Base-by-base conservation (phyloP, 2,888 invertebrate genomes). In the Fissipunctia ypsillon region DNA sequence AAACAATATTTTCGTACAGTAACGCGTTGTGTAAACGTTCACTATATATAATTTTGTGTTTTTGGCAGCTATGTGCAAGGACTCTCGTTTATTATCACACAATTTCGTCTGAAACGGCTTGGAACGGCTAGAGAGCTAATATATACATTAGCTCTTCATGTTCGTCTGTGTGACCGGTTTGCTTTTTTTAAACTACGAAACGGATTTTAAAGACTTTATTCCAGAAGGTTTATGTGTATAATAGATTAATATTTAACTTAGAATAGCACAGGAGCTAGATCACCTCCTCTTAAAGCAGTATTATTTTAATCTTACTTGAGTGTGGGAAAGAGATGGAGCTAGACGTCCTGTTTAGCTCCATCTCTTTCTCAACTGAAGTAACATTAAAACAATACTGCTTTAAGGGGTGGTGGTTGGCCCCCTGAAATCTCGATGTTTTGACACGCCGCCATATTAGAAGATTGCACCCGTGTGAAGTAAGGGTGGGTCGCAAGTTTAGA, bases 41-140 rank as follows among this genome's bases (percentile, higher is more conserved):
- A 63, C 76, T 80, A 77, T 72, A 70, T 78, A 78, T 87, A 87
- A 68, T 70, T 28, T 73, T 41, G 75, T 75, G 78, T 78, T 79
- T 81, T 80, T 81, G 84, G 79, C 80, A 85, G 61, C 82, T 45
- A 76, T 22, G 12, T 22, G 72, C 67, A 79, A 72, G 77, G 84
- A 80, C 64, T 78, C 41, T 3, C 25, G 41, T 82, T 80, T 81
- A 77, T 86, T 78, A 80, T 72, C 60, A 73, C 43, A 35, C 22
- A 41, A 72, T 63, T 84, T 52, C 61, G 38, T 60, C 75, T 78
- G 87, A 73, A 77, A 81, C 64, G 57, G 70, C 50, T 50, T 78
- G 87, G 75, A 77, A 81, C 64, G 57, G 70, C 50, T 50, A 28
- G 52, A n/a, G 59, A 66, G 10, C 43, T n/a, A n/a, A n/a, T n/a